These are phyloP conservation scores for Nilaparvata lugens DNA, from an alignment of 1,140 invertebrate species.

Conservation along the genomic window DNA sequence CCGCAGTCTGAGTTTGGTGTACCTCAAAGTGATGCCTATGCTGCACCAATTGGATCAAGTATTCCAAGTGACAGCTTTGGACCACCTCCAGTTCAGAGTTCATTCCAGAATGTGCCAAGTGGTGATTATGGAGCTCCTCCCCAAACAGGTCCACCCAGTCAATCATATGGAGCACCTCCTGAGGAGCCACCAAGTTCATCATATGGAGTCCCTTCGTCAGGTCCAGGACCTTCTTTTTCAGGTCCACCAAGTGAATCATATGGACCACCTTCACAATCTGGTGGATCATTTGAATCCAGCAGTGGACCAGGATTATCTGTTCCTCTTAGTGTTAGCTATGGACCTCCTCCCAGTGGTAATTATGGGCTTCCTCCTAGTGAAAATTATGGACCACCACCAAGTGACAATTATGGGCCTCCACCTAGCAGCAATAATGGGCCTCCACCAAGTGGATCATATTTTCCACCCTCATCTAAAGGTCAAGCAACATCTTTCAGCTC, in stretches of 20 bases:
- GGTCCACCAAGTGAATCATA: constrained; percentile 2
- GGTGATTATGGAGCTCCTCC: constrained; percentile 10
- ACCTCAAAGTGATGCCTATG: background rate
- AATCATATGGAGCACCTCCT: constrained; percentile 16
- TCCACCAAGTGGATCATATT: constrained; percentile 16
- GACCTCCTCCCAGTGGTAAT: constrained; percentile 40
- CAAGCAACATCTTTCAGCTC: constrained; percentile 10
- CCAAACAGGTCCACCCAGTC: background rate
- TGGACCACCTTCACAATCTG: constrained; percentile 34
- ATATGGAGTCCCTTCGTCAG: constrained; percentile 15
- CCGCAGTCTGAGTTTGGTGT: background rate
- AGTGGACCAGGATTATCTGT: constrained; percentile 35
- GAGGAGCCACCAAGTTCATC: constrained; percentile 2
- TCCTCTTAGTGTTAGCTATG: too few relatives aligned
- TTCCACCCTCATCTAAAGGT: constrained; percentile 7
- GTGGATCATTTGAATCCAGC: constrained; percentile 26
- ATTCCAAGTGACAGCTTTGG: constrained; percentile 19
- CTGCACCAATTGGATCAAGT: background rate
- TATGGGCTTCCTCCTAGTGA: constrained; percentile 21
- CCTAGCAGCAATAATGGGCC: constrained; percentile 11
- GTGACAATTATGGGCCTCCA: constrained; percentile 23
- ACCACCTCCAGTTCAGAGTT: background rate
- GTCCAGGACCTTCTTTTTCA: background rate
- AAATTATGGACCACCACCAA: constrained; percentile 19
- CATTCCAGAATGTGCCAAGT: constrained; percentile 17